Conservation (phyloP, 2,113 vertebrate species). For the Hylia prasina region DNA sequence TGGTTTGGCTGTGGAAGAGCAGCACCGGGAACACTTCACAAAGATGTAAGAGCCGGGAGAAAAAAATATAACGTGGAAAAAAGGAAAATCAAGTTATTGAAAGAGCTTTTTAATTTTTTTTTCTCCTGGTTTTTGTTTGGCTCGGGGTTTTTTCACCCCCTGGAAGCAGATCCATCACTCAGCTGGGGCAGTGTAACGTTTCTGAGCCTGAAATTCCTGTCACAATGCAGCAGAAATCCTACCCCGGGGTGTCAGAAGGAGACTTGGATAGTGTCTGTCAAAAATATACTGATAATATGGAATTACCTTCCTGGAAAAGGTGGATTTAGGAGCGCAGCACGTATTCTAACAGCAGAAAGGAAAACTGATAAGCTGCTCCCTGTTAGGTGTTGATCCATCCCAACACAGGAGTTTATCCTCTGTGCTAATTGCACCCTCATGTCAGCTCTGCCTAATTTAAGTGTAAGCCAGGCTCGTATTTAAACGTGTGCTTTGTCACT, state of each 20-base stretch:
- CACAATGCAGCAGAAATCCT: neutral
- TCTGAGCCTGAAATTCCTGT: neutral
- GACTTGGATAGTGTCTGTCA: neutral
- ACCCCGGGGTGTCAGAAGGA: neutral
- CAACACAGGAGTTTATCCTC: neutral
- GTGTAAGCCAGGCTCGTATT: neutral
- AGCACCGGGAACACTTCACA: rapidly evolving
- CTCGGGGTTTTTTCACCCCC: neutral
- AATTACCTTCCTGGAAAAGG: neutral
- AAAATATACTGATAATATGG: neutral
- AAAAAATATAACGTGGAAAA: neutral
- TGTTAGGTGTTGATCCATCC: neutral
- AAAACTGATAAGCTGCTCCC: neutral
- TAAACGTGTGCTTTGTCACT: rapidly evolving
- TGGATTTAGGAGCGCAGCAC: neutral
- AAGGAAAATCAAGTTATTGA: neutral
- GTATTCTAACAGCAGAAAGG: neutral
- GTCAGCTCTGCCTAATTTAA: neutral
- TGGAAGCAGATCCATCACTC: neutral
- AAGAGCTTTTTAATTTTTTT: neutral
- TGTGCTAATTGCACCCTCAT: neutral
- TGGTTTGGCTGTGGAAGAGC: neutral
- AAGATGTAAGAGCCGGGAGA: neutral
- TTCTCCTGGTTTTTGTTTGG: neutral
- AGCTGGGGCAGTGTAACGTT: neutral